phyloP scores from a whole-genome alignment of 37 sponge, comb jelly and placozoan genomes.

The Cladorhizidae sp. region DNA sequence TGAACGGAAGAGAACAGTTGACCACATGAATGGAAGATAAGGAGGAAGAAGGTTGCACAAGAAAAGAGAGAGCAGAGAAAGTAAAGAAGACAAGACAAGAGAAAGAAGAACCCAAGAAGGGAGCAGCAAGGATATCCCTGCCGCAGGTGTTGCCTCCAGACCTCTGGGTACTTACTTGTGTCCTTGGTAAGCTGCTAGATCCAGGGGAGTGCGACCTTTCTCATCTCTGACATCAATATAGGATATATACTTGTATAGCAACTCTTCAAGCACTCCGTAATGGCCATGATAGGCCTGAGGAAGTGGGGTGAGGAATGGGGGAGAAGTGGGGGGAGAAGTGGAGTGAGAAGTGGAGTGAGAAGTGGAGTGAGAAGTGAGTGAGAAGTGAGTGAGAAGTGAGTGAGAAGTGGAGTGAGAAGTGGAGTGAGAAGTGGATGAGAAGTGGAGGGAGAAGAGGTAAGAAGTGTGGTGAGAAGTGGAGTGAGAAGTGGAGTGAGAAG shows the following conservation, averaged over 20 bases:
- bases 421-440: not conserved
- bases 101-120: not conserved
- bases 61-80: too few species aligned
- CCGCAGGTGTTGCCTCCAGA: too few species aligned
- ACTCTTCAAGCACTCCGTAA: slow-evolving; percentile 66
- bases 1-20: not conserved
- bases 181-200: slow-evolving; percentile 82
- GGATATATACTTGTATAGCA: slow-evolving; percentile 57
- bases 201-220: slow-evolving; percentile 85
- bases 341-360: not conserved
- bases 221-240: slow-evolving; percentile 73
- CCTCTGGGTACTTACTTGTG: slow-evolving; percentile 63
- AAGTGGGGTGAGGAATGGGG: not conserved
- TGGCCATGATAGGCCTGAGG: slow-evolving; percentile 81
- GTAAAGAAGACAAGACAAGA: not conserved
- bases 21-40: too few species aligned
- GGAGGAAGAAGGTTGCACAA: not conserved
- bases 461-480: too few species aligned
- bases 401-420: too few species aligned
- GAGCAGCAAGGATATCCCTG: not conserved
- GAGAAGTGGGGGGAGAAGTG: not conserved
- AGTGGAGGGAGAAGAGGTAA: too few species aligned
- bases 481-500: too few species aligned
- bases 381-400: too few species aligned
- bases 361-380: too few species aligned